Conservation (phyloP, 2,113 vertebrate species). For the Mungos mungo region DNA sequence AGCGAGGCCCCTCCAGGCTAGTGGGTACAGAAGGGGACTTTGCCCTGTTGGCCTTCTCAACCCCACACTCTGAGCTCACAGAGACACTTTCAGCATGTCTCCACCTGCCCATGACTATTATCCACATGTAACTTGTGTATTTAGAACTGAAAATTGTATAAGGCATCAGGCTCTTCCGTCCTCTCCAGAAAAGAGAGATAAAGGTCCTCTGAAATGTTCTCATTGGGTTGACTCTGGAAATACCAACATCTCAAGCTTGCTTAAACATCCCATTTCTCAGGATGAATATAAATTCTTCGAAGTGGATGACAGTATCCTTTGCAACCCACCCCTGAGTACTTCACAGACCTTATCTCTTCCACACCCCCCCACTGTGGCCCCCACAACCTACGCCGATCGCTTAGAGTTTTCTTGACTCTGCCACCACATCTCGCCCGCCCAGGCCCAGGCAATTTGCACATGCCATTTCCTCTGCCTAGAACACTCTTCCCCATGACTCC, state of each 20-base stretch:
- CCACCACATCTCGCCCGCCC: not conserved
- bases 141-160: not conserved
- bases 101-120: not conserved
- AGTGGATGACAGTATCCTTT: not conserved
- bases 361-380: rapidly evolving
- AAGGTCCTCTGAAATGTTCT: not conserved
- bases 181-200: not conserved
- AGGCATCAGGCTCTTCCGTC: not conserved
- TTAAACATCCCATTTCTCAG: not conserved
- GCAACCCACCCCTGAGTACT: not conserved
- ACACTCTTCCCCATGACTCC: not conserved
- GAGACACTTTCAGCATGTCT: not conserved
- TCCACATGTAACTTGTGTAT: not conserved
- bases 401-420: not conserved
- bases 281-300: not conserved
- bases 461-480: not conserved
- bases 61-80: not conserved
- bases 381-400: not conserved
- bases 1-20: not conserved
- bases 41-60: not conserved
- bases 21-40: not conserved
- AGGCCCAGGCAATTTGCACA: not conserved
- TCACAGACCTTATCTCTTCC: not conserved
- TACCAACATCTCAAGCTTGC: not conserved
- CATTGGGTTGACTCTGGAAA: not conserved